Evolutionary conservation across 2,113 vertebrate genomes (phyloP).

Genomic region (Charadrius vociferus): DNA sequence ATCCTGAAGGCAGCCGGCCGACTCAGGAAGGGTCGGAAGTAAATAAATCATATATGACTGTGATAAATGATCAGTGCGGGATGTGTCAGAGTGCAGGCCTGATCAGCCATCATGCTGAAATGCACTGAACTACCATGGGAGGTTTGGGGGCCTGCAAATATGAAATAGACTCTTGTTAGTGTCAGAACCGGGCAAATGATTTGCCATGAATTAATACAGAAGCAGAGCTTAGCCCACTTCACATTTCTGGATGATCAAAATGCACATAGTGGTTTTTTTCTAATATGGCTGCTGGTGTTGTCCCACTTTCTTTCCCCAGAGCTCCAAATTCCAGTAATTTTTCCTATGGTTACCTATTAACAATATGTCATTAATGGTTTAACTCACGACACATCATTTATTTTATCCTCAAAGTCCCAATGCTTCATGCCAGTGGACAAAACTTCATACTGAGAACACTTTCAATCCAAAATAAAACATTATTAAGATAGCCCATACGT

Average conservation of each 20-base stretch:
- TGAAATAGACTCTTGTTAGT: slow-evolving; percentile 47
- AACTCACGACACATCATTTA: not conserved
- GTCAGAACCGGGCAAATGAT: slow-evolving; percentile 31
- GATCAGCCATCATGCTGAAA: slow-evolving; percentile 25
- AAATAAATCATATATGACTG: slow-evolving; percentile 60
- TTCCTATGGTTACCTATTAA: not conserved
- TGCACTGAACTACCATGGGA: slow-evolving; percentile 26
- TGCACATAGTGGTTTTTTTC: not conserved
- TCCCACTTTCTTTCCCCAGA: not conserved
- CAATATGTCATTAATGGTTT: not conserved
- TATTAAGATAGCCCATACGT: not conserved
- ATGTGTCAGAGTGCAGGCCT: slow-evolving; percentile 34
- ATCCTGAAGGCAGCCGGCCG: not conserved
- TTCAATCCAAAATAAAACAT: not conserved
- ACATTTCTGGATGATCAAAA: not conserved
- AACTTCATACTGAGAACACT: not conserved
- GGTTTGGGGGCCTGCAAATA: slow-evolving; percentile 32
- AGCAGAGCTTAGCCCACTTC: not conserved
- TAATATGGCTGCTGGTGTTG: not conserved
- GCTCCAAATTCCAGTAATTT: not conserved
- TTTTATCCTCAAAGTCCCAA: not conserved
- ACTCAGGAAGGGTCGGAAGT: slow-evolving; percentile 45
- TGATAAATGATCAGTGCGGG: slow-evolving; percentile 51
- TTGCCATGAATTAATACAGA: slow-evolving; percentile 38
- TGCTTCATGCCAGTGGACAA: not conserved